Conservation (phyloP, 2,888 invertebrate species). For the Parnassius orleans region DNA sequence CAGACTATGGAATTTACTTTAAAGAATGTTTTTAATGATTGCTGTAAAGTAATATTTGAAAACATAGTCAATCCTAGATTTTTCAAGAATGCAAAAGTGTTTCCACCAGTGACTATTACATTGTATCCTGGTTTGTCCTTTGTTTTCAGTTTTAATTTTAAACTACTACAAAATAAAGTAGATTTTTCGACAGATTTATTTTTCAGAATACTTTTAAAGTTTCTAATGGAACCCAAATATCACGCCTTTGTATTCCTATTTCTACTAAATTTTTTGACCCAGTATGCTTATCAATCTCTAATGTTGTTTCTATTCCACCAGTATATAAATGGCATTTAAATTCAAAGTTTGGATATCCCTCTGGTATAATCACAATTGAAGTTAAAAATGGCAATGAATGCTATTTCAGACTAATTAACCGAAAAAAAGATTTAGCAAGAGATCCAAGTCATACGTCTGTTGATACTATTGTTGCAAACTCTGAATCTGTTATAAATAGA, state of each 20-base stretch:
- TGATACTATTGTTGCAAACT: constrained; percentile 37
- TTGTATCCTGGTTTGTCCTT: constrained; percentile 57
- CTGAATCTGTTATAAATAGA: constrained; percentile 44
- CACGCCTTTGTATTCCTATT: constrained; percentile 49
- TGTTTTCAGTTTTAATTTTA: constrained; percentile 48
- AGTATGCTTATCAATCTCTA: constrained; percentile 41
- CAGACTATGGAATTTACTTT: constrained; percentile 54
- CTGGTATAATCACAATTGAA: constrained; percentile 41
- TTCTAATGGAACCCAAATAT: constrained; percentile 1
- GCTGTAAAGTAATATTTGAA: constrained; percentile 51
- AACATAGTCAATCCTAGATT: constrained; percentile 42
- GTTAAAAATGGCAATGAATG: constrained; percentile 39
- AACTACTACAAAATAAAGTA: constrained; percentile 39
- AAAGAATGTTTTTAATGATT: constrained; percentile 48
- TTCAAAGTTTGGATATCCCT: constrained; percentile 44
- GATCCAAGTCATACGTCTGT: constrained; percentile 39
- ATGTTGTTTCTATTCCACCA: constrained; percentile 50
- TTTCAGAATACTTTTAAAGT: constrained; percentile 31
- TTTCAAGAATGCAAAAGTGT: constrained; percentile 46
- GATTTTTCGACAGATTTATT: constrained; percentile 42
- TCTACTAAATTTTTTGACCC: constrained; percentile 37
- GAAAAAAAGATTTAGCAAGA: constrained; percentile 37
- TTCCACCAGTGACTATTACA: constrained; percentile 47
- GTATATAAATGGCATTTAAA: constrained; percentile 60
- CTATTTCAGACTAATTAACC: constrained; percentile 55